These are phyloP conservation scores for Bovichtus diacanthus DNA, from an alignment of 2,797 vertebrate genomes.

Conservation along the genomic window DNA sequence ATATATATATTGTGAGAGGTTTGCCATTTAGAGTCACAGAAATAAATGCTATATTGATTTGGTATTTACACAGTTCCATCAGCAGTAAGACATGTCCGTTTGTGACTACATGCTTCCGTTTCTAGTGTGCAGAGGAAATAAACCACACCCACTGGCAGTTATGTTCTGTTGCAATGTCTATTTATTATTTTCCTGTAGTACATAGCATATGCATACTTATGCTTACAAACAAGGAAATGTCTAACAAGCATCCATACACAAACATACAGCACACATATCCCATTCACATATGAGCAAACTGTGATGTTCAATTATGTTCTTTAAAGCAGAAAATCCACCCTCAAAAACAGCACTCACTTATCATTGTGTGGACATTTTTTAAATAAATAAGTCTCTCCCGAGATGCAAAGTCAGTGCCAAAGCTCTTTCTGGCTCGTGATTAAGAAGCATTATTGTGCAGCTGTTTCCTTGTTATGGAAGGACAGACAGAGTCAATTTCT, in stretches of 20 bases:
- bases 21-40: too few relatives aligned
- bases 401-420: constrained; percentile 4
- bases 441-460: constrained; percentile 22
- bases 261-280: constrained; percentile 58
- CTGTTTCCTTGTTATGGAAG: constrained; percentile 17
- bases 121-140: constrained; percentile 22
- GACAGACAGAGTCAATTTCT: constrained; percentile 27
- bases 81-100: not conserved
- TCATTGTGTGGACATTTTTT: constrained; percentile 11
- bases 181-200: constrained; percentile 80
- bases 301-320: constrained; percentile 44
- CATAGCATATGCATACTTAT: constrained; percentile 74
- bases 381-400: constrained; percentile 17
- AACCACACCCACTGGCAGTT: constrained; percentile 22
- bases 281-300: constrained; percentile 48
- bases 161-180: constrained; percentile 59
- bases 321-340: constrained; percentile 3
- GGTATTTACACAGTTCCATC: not conserved
- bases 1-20: not conserved
- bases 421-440: not conserved
- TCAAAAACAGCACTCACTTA: not conserved
- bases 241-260: constrained; percentile 65
- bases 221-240: constrained; percentile 67
- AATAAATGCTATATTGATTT: not conserved
- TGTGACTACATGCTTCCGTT: not conserved